phyloP scores from a whole-genome alignment of 2,888 invertebrate species.

The Hirtodrosophila alboralis region DNA sequence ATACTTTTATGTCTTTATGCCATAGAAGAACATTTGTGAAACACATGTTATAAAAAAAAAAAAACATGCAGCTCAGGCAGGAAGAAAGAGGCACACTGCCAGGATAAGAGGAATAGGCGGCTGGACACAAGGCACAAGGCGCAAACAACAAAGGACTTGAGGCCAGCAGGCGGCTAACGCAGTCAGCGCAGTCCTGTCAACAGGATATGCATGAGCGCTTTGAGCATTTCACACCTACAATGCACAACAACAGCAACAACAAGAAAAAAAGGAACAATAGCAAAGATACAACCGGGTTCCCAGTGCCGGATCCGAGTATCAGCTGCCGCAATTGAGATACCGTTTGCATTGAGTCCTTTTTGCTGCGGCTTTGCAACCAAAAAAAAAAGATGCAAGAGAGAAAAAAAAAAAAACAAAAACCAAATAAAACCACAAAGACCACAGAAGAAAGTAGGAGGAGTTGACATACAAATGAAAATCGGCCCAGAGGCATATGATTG shows the following conservation, averaged over 20 bases:
- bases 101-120: slow-evolving; percentile 51
- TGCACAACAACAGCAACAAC: slow-evolving; percentile 29
- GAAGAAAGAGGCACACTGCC: slow-evolving; percentile 12
- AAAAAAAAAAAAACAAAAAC: slow-evolving; percentile 59
- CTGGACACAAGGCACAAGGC: slow-evolving; percentile 45
- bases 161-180: slow-evolving; percentile 59
- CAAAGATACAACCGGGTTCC: slow-evolving; percentile 43
- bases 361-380: slow-evolving; percentile 23
- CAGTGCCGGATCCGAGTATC: slow-evolving; percentile 60
- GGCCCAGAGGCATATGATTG: slow-evolving; percentile 56
- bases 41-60: slow-evolving; percentile 66
- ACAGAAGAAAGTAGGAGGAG: slow-evolving; percentile 66
- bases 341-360: slow-evolving; percentile 22
- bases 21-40: slow-evolving; percentile 65
- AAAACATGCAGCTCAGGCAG: slow-evolving; percentile 21
- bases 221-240: slow-evolving; percentile 82
- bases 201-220: slow-evolving; percentile 81
- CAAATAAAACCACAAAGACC: slow-evolving; percentile 29
- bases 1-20: slow-evolving; percentile 19
- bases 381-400: slow-evolving; percentile 11
- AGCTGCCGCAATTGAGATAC: slow-evolving; percentile 72
- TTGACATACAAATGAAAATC: slow-evolving; percentile 69
- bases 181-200: slow-evolving; percentile 65
- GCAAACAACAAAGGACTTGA: slow-evolving; percentile 64
- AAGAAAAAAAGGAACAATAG: slow-evolving; percentile 12